Conservation (phyloP, 1,140 invertebrate genomes). For the Camponotus floridanus region DNA sequence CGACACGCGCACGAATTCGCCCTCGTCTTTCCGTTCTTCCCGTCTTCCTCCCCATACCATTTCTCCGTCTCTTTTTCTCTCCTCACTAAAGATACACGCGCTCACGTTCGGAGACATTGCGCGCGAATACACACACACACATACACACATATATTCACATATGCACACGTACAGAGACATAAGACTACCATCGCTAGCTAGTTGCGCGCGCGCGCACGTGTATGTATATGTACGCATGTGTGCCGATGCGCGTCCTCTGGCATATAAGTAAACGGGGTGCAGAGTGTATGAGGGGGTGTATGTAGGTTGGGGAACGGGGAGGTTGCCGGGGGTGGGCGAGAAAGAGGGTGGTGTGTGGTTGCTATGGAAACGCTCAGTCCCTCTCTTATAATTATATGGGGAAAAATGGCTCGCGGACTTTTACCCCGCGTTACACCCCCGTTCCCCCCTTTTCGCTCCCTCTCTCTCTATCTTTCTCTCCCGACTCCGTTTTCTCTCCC, state of each 20-base stretch:
- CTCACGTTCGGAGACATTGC: conserved; percentile 46
- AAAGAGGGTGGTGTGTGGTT: conserved; percentile 82
- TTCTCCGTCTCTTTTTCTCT: conserved; percentile 15
- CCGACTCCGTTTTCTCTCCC: conserved; percentile 66
- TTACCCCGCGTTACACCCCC: conserved; percentile 75
- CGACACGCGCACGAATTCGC: conserved; percentile 57
- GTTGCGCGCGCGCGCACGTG: conserved; percentile 14
- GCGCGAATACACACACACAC: conserved; percentile 1
- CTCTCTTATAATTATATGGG: conserved; percentile 84
- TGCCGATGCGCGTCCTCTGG: conserved; percentile 80
- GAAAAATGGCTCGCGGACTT: conserved; percentile 81
- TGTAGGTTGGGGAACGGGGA: conserved; percentile 45
- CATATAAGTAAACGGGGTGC: conserved; percentile 83
- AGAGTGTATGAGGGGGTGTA: conserved; percentile 71
- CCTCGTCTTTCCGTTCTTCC: conserved; percentile 55
- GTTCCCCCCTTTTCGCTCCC: conserved; percentile 60
- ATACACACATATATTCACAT: background rate
- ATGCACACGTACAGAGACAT: conserved; percentile 47
- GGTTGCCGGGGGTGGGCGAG: conserved; percentile 70
- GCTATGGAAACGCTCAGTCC: conserved; percentile 84
- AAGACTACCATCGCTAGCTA: conserved; percentile 30
- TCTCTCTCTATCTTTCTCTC: conserved; percentile 13
- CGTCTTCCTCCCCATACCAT: conserved; percentile 45
- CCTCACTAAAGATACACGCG: conserved; percentile 42
- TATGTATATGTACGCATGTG: conserved; percentile 52